These are phyloP conservation scores for Dromaius novaehollandiae DNA, from an alignment of 2,113 vertebrate genomes.

Conservation along the genomic window DNA sequence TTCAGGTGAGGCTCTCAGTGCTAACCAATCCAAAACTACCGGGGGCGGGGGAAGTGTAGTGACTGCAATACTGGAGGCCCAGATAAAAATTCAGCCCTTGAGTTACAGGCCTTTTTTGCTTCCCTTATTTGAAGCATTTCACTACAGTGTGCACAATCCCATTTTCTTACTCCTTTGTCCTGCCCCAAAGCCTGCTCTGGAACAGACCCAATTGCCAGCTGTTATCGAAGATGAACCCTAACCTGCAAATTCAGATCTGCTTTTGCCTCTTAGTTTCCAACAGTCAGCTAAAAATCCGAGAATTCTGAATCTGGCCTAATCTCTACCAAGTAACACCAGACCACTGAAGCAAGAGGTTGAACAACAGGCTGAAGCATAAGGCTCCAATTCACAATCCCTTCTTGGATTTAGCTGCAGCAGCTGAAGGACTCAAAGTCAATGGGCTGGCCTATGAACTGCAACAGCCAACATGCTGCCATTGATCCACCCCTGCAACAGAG, in stretches of 20 bases:
- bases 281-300: not conserved
- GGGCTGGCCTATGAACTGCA: not conserved
- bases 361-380: not conserved
- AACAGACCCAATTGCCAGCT: not conserved
- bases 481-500: not conserved
- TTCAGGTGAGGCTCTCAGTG: not conserved
- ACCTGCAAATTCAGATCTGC: not conserved
- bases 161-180: not conserved
- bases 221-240: not conserved
- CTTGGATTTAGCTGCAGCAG: not conserved
- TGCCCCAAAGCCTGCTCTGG: not conserved
- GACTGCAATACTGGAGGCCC: not conserved
- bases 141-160: not conserved
- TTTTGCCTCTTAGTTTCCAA: not conserved
- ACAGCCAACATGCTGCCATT: not conserved
- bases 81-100: not conserved
- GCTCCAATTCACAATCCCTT: not conserved
- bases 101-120: not conserved
- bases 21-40: not conserved
- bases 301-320: not conserved
- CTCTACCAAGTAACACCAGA: not conserved
- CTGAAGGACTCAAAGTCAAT: not conserved
- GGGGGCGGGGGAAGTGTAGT: not conserved
- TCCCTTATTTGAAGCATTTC: not conserved
- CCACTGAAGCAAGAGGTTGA: not conserved